Evolutionary conservation across 2,797 vertebrate species (phyloP), one percentile per base, ranked within the genome.

Genomic region (Onychomys torridus): DNA sequence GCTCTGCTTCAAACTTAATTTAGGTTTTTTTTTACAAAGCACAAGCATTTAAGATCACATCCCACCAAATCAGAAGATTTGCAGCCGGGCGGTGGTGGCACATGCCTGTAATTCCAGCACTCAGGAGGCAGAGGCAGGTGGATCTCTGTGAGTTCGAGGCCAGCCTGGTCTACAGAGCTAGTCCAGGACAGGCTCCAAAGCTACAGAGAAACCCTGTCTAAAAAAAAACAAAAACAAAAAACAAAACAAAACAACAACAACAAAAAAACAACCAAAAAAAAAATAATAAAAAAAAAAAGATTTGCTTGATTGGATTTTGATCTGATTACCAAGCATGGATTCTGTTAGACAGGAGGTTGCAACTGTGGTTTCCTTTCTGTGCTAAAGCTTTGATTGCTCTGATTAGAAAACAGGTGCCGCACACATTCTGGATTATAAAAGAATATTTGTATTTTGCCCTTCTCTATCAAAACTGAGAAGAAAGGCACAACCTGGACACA

Each of bases 401-500:
- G 91, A 81, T 97, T 89, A 84, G 49, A 89, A 94, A 96, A 89
- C 59, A 46, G 88, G 89, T 94, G 57, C 5, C 57, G 11, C 32
- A 73, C 89, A 43, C 52, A 75, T 69, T 65, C 40, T 65, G 59
- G 43, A 46, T 59, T 77, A 6, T 6, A 40, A 67, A 84, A 73
- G 16, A 85, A 32, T 29, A 55, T 57, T 61, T 89, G 79, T 37
- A 77, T 59, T 89, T 67, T 75, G 21, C 91, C n/a, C 29, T 95
- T 90, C 87, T 63, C 27, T 92, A 57, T 14, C 16, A 96, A 69
- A 97, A 71, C 32, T 29, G 21, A 96, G 37, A 97, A 93, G 13
- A 89, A 93, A 97, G 40, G 0, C 4, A 57, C 34, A 94, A 86
- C 88, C 84, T 92, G 49, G 95, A 95, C 97, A 82, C 49, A 59